Conservation (phyloP, 2,797 vertebrate species). For the Borostomias antarcticus region DNA sequence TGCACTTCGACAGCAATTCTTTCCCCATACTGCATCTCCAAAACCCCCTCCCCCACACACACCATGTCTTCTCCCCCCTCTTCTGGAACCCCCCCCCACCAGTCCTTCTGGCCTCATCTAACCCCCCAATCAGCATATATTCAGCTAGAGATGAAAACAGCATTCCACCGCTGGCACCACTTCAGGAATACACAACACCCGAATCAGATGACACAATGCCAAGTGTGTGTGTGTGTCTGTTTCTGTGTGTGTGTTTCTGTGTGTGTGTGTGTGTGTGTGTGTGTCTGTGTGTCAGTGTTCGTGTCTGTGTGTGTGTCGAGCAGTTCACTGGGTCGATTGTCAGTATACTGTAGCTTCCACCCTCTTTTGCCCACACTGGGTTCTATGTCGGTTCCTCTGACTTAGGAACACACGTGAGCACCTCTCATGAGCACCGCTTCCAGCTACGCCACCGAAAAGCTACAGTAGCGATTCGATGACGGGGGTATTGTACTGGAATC, state of each 20-base stretch:
- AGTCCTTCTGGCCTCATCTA: conserved; percentile 24
- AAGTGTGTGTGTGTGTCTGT: conserved; percentile 9
- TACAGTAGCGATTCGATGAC: too few relatives aligned
- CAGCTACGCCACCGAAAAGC: too few relatives aligned
- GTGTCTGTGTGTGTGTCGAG: too few relatives aligned
- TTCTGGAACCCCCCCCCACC: neutral
- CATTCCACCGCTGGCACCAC: conserved; percentile 35
- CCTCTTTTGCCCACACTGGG: too few relatives aligned
- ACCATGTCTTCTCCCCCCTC: conserved; percentile 23
- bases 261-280: neutral
- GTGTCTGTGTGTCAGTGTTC: conserved; percentile 2
- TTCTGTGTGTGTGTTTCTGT: conserved; percentile 2
- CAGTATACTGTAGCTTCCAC: too few relatives aligned
- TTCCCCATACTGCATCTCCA: conserved; percentile 52
- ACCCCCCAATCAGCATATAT: conserved; percentile 55
- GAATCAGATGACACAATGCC: conserved; percentile 25
- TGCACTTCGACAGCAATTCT: conserved; percentile 75
- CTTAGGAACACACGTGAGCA: too few relatives aligned
- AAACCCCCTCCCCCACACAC: neutral
- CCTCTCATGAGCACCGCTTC: too few relatives aligned
- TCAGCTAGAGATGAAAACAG: conserved; percentile 55
- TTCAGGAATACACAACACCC: conserved; percentile 29
- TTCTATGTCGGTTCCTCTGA: too few relatives aligned
- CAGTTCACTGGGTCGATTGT: too few relatives aligned
- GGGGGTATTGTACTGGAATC: too few relatives aligned